Conservation (phyloP, 2,113 vertebrate species). For the Gymnorhina tibicen region DNA sequence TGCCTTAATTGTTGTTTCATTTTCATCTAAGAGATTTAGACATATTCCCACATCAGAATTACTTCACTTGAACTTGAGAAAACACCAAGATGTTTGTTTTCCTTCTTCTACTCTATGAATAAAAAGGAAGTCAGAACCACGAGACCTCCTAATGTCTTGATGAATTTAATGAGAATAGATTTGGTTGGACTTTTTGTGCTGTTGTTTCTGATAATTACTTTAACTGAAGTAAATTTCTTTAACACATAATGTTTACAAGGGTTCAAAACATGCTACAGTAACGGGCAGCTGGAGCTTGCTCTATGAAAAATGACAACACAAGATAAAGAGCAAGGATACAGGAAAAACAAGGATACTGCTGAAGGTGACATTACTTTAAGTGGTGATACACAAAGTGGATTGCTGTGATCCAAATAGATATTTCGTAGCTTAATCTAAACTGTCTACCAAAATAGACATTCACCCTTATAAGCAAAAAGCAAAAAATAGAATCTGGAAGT, state of each 20-base stretch:
- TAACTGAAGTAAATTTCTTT: neutral
- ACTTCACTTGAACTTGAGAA: neutral
- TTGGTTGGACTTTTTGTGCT: neutral
- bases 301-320: neutral
- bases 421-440: neutral
- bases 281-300: neutral
- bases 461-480: neutral
- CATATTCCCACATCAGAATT: neutral
- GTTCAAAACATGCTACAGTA: neutral
- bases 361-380: neutral
- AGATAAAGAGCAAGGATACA: neutral
- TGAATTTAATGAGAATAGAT: neutral
- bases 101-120: neutral
- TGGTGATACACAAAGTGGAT: neutral
- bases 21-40: neutral
- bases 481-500: neutral
- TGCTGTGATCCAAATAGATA: neutral
- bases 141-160: neutral
- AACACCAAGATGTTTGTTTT: neutral
- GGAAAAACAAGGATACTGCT: neutral
- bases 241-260: neutral
- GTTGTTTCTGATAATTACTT: neutral
- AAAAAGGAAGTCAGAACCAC: neutral
- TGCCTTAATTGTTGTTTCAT: neutral
- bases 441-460: neutral